A percentile compares a stretch with the other conserved stretches of the same genome.
Conservation (phyloP, 1,140 invertebrate species). For the Bombus affinis region DNA sequence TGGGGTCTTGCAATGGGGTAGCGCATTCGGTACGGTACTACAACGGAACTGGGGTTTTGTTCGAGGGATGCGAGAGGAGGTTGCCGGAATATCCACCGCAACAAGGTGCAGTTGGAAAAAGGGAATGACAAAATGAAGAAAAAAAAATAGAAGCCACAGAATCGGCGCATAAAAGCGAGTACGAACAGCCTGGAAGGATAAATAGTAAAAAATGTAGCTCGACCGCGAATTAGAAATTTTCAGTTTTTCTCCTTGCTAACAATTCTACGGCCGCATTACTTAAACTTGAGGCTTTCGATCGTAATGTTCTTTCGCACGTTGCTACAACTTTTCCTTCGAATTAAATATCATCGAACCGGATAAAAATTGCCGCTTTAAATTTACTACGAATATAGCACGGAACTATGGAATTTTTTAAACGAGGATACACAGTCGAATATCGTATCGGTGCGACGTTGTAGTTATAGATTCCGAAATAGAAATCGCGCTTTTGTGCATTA, state of each 20-base stretch:
- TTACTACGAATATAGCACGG: too few species aligned
- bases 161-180: constrained; percentile 51
- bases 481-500: not conserved
- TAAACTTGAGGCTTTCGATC: not conserved
- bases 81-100: constrained; percentile 61
- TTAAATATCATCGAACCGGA: too few species aligned
- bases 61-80: constrained; percentile 53
- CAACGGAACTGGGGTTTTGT: constrained; percentile 62
- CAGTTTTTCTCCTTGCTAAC: constrained; percentile 13
- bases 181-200: constrained; percentile 3
- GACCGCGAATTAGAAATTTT: constrained; percentile 62
- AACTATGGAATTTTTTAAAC: not conserved
- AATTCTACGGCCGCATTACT: not conserved
- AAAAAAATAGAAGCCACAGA: constrained; percentile 56
- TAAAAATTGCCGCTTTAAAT: too few species aligned
- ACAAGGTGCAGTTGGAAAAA: constrained; percentile 58
- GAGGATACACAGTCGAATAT: not conserved
- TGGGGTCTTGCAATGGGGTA: constrained; percentile 44
- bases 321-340: too few species aligned
- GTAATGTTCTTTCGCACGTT: not conserved
- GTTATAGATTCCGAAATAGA: not conserved
- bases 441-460: not conserved
- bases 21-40: constrained; percentile 56
- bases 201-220: constrained; percentile 45
- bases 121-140: constrained; percentile 48